Evolutionary conservation across 2,888 invertebrate species (phyloP).

Genomic region (Thymelicus sylvestris): DNA sequence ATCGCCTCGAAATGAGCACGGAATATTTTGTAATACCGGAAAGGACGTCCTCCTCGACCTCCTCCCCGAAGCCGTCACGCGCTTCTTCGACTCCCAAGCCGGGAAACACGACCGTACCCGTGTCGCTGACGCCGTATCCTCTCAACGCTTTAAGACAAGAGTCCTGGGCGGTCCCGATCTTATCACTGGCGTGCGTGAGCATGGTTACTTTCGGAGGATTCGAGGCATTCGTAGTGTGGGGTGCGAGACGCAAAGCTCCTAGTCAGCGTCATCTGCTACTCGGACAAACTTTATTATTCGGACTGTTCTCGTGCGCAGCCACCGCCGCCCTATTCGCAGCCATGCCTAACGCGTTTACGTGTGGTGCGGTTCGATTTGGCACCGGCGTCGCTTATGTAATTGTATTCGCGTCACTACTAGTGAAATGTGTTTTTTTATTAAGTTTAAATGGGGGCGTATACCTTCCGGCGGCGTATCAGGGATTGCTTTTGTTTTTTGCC

Average conservation of each 20-base stretch:
- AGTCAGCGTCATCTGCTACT: constrained; percentile 93
- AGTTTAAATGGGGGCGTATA: constrained; percentile 96
- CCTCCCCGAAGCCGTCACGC: constrained; percentile 64
- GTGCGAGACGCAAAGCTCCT: constrained; percentile 91
- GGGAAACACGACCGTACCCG: constrained; percentile 55
- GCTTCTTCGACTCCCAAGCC: constrained; percentile 59
- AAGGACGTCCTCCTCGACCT: constrained; percentile 62
- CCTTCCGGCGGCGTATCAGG: constrained; percentile 96
- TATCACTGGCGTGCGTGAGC: constrained; percentile 92
- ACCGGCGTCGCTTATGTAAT: constrained; percentile 93
- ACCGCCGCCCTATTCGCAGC: constrained; percentile 91
- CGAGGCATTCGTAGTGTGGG: constrained; percentile 94
- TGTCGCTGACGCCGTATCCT: constrained; percentile 53
- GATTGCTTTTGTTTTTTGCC: constrained; percentile 94
- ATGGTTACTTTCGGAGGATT: constrained; percentile 94
- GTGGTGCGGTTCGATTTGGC: constrained; percentile 92
- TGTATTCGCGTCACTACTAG: constrained; percentile 95
- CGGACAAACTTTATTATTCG: constrained; percentile 93
- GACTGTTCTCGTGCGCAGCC: constrained; percentile 92
- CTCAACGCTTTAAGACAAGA: constrained; percentile 86
- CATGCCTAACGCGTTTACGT: constrained; percentile 91
- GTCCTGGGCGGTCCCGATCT: constrained; percentile 95
- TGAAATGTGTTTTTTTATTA: constrained; percentile 96
- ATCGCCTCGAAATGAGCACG: constrained; percentile 91
- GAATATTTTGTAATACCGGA: constrained; percentile 92